Evolutionary conservation across 2,113 vertebrate genomes (phyloP).

Genomic region (Alectura lathami): DNA sequence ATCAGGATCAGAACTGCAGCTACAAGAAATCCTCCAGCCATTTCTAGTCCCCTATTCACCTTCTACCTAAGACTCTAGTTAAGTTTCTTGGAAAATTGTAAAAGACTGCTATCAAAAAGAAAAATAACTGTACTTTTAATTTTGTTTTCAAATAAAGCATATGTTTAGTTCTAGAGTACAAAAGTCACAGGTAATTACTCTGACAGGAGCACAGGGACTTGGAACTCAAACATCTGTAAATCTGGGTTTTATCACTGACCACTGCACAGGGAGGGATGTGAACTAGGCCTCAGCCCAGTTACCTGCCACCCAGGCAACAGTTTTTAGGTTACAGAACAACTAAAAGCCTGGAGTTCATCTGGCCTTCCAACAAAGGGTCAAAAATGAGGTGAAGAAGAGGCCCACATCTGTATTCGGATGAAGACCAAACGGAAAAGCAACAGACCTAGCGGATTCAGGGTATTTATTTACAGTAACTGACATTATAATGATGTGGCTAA

Average conservation of each 20-base stretch:
- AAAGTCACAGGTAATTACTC: neutral
- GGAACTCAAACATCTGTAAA: neutral
- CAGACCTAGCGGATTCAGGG: no score
- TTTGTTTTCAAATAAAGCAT: neutral
- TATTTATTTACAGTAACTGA: no score
- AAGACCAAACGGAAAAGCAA: no score
- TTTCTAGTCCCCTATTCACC: neutral
- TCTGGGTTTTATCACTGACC: neutral
- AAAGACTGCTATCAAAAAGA: neutral
- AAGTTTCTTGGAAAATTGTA: neutral
- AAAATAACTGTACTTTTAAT: neutral
- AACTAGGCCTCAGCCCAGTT: neutral
- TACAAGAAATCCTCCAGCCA: neutral
- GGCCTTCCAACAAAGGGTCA: neutral
- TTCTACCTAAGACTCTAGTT: neutral
- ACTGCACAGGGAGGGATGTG: neutral
- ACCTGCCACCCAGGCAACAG: neutral
- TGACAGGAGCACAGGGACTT: neutral
- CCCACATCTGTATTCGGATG: no score
- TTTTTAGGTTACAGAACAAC: neutral
- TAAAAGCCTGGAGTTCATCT: neutral
- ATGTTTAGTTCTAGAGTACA: neutral
- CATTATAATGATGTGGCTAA: no score
- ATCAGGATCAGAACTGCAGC: neutral
- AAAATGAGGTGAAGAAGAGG: neutral